phyloP scores from a whole-genome alignment of 2,797 vertebrate genomes.

The Pangasius mekongensis region DNA sequence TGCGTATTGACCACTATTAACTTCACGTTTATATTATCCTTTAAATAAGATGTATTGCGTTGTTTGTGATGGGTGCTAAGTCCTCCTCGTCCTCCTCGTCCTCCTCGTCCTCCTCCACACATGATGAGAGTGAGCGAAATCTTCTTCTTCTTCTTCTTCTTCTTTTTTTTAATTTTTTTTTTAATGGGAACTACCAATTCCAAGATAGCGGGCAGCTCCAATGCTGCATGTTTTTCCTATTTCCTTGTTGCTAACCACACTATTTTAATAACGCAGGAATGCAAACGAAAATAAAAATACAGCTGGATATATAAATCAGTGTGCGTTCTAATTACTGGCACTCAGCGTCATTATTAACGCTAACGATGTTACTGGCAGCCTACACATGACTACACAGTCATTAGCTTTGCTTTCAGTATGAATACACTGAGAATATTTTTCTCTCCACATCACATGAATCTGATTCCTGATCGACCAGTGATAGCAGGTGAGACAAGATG shows the following conservation, averaged over 20 bases:
- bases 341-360: neutral
- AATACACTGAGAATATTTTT: neutral
- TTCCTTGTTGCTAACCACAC: too few species aligned
- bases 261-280: neutral
- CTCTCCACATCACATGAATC: too few species aligned
- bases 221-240: neutral
- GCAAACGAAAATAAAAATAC: neutral
- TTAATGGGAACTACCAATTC: neutral
- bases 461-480: too few species aligned
- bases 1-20: neutral
- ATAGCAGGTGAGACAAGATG: neutral
- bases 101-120: neutral
- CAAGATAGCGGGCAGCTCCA: too few species aligned
- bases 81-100: too few species aligned
- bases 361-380: neutral
- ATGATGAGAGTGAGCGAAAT: neutral
- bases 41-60: neutral
- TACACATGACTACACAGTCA: neutral
- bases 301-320: neutral
- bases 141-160: neutral
- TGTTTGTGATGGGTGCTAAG: neutral
- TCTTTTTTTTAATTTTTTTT: neutral
- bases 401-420: too few species aligned
- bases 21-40: neutral
- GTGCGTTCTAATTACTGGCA: neutral